Base-by-base conservation (phyloP, 2,797 vertebrate species). In the Miichthys miiuy region DNA sequence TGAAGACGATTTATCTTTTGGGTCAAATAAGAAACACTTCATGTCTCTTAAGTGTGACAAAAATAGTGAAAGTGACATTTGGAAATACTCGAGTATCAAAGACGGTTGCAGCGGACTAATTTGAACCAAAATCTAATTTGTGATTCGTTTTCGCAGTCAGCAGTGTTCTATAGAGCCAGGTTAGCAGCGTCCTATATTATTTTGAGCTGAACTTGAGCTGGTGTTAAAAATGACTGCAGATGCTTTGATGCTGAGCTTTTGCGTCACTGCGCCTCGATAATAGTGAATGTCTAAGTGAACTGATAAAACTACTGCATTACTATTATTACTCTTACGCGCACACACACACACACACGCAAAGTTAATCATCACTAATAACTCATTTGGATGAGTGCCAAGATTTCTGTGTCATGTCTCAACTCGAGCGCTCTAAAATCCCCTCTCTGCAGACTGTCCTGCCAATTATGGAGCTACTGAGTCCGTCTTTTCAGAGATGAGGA, bases 361-460 rank as follows among this genome's bases (percentile, higher is more conserved):
- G 10, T 80, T 87, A 80, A 87, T 90, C 76, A 78, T 73, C 30
- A 21, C 83, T 88, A 84, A 71, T 76, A 85, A 84, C 68, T 84
- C 38, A 83, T 87, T 84, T 89, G 88, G 84, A 89, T 72, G 74
- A 77, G 79, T 55, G 87, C 85, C 80, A 84, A 74, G 68, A 79
- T 77, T 81, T 90, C 56, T 85, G 84, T 84, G 79, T 86, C 80
- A 86, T 64, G 80, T 73, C 65, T 78, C 44, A 82, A 75, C 65
- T 61, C 30, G 13, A 80, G 73, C 65, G 25, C 47, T 74, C 64
- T 81, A 23, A 76, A 81, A 66, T 23, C 41, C 50, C 52, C 48
- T 80, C 42, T 79, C 60, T 68, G 46, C 69, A 83, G 50, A 72
- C 58, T 61, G 27, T 41, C 38, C 48, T 10, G 64, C 62, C 72